These are phyloP conservation scores for Phengaris arion DNA, from an alignment of 2,888 invertebrate species.

Conservation along the genomic window DNA sequence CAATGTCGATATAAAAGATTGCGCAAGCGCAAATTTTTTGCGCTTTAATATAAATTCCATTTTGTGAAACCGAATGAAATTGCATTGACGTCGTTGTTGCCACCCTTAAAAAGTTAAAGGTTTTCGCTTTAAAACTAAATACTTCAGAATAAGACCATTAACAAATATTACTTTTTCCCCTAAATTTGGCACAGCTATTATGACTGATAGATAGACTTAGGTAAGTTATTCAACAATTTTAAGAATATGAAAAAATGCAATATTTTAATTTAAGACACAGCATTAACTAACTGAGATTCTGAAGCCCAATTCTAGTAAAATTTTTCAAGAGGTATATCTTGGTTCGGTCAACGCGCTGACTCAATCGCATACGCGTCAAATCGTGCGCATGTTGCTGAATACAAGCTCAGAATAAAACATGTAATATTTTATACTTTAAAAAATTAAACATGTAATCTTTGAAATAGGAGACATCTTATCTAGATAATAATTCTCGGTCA, in stretches of 20 bases:
- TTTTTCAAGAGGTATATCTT: too few relatives aligned
- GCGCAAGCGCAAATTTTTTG: slow-evolving; percentile 67
- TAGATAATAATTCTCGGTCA: slow-evolving; percentile 43
- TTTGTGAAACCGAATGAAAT: slow-evolving; percentile 42
- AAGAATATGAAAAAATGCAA: too few relatives aligned
- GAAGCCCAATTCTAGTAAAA: too few relatives aligned
- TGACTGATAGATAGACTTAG: too few relatives aligned
- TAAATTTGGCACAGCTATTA: too few relatives aligned
- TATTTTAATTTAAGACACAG: too few relatives aligned
- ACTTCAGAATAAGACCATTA: not conserved
- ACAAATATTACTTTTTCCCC: not conserved
- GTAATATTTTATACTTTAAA: slow-evolving; percentile 1
- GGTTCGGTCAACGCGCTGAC: too few relatives aligned
- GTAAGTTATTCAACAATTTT: too few relatives aligned
- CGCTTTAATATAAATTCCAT: slow-evolving; percentile 55
- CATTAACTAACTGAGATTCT: too few relatives aligned
- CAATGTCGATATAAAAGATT: slow-evolving; percentile 60
- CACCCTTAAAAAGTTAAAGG: not conserved
- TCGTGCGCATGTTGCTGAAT: not conserved
- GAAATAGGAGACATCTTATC: slow-evolving; percentile 23
- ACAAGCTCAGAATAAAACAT: slow-evolving; percentile 1
- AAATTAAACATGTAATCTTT: slow-evolving; percentile 13
- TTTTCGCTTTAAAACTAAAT: not conserved
- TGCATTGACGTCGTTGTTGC: not conserved
- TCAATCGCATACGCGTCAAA: too few relatives aligned